Base-by-base conservation (phyloP, 2,888 invertebrate species). In the Volucella inflata region DNA sequence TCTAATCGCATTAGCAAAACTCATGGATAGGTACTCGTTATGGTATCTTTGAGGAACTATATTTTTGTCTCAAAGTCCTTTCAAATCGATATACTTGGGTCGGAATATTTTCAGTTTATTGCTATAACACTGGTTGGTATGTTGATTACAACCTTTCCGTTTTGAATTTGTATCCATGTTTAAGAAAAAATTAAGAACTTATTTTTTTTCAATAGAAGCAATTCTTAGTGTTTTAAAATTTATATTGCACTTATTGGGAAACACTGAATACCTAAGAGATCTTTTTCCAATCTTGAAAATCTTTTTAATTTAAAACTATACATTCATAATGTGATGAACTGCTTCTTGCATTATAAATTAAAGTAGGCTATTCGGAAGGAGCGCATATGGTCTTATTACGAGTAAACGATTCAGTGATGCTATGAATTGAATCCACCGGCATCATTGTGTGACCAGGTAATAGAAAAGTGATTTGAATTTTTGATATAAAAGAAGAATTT, bases 401-500 rank as follows among this genome's bases (percentile, higher is more conserved):
- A 50, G 14, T 14, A 50, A 12, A 50, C 14, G 12, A 2, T 4
- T 21, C 21, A 21, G 2, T 21, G 21, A 0, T 21, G 21, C 21
- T 21, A 21, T 21, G 21, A 21, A 3, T 21, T 21, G 3, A 21
- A 21, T 21, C 21, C 2, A 21, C 21, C 21, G 1, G 1, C 2
- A 21, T 21, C 21, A 21, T 21, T 21, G 21, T 21, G 21, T 21
- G 21, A 4, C 50, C 50, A 16, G 65, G 38, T 65, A 50, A 6
- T 16, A 65, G 38, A 51, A 65, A 51, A 38, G 40, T 51, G 4
- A n/a, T 50, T 50, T 50, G 36, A 40, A 50, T 65, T 11, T 50
- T 65, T 50, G 65, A 50, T 38, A 65, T 65, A 40, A 2, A 50
- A 50, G 17, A 17, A 40, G 51, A 67, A 1, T 21, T 44, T 68